Percentiles rank a stretch among this genome's conserved stretches.
These are phyloP conservation scores for Synanthedon tipuliformis DNA, from an alignment of 2,888 invertebrate genomes.

Conservation along the genomic window DNA sequence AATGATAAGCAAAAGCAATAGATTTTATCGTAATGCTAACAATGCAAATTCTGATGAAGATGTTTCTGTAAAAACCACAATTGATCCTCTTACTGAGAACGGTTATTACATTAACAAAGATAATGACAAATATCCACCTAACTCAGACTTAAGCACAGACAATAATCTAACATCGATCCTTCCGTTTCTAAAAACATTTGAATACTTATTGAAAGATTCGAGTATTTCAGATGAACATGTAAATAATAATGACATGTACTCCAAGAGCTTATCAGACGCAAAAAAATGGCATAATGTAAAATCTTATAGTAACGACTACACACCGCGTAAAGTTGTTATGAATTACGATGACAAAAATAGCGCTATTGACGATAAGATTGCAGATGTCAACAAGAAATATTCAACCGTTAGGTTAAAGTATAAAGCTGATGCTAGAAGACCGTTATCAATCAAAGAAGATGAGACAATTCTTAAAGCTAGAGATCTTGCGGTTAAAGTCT, in stretches of 20 bases:
- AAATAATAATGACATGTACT: constrained; percentile 26
- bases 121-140: too few species aligned
- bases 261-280: constrained; percentile 30
- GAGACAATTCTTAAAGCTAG: constrained; percentile 27
- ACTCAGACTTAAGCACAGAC: constrained; percentile 4
- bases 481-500: constrained; percentile 33
- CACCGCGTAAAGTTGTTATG: constrained; percentile 34
- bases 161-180: constrained; percentile 31
- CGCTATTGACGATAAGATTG: constrained; percentile 17
- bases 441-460: constrained; percentile 20
- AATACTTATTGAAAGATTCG: constrained; percentile 28
- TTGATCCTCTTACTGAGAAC: too few species aligned
- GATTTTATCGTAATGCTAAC: constrained; percentile 30
- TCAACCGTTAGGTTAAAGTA: constrained; percentile 36
- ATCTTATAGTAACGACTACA: constrained; percentile 43
- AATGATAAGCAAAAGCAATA: constrained; percentile 12
- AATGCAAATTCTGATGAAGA: not conserved
- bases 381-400: constrained; percentile 23
- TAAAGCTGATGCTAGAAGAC: constrained; percentile 26
- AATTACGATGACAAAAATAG: constrained; percentile 14
- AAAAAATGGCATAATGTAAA: constrained; percentile 58
- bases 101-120: too few species aligned
- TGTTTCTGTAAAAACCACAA: not conserved
- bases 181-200: constrained; percentile 45
- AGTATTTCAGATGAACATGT: constrained; percentile 9